Evolutionary conservation across 2,888 invertebrate genomes (phyloP), one percentile per base, ranked within the genome.

Genomic region (Pharmacophagus antenor): DNA sequence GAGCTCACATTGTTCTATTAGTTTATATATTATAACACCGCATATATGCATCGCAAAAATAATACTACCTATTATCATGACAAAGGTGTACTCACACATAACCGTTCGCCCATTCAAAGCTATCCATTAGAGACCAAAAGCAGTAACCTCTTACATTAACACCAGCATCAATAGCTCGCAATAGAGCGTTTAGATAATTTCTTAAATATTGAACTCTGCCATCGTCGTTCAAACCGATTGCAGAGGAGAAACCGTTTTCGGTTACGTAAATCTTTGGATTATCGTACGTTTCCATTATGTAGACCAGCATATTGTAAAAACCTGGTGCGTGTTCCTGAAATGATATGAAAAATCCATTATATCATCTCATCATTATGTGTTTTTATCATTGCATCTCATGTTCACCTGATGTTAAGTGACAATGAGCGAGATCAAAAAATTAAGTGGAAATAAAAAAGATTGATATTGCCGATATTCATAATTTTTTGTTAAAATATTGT

Each of bases 121-220:
- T 92, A 66, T 93, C 93, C 76, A 93, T 80, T 0, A 93, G 76
- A 41, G 90, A 91, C 92, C 93, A 93, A 21, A 84, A 84, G 0
- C 88, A 92, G 71, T 92, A 93, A 0, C 89, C 92, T 53, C 68
- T 66, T 1, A 88, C 73, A 61, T 86, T 76, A 48, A 82, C 82
- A 0, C 77, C 77, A 23, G 83, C 82, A 55, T 76, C 68, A 2
- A 84, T 69, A 0, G 86, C 85, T 17, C 79, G 67, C 6, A 82
- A 58, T 50, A 85, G 55, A 58, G 82, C 78, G 17, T 71, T 66
- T 17, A 91, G 66, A 61, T 88, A 84, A 5, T 70, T 68, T 63
- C 79, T 72, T 5, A 74, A 62, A 68, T 79, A 84, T 5, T 71
- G 61, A 8, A 85, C 69, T 56, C 88, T 68, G 21, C 74, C 74